These are phyloP conservation scores for Drosophila ogumai DNA, from an alignment of 1,140 invertebrate genomes.

Conservation along the genomic window DNA sequence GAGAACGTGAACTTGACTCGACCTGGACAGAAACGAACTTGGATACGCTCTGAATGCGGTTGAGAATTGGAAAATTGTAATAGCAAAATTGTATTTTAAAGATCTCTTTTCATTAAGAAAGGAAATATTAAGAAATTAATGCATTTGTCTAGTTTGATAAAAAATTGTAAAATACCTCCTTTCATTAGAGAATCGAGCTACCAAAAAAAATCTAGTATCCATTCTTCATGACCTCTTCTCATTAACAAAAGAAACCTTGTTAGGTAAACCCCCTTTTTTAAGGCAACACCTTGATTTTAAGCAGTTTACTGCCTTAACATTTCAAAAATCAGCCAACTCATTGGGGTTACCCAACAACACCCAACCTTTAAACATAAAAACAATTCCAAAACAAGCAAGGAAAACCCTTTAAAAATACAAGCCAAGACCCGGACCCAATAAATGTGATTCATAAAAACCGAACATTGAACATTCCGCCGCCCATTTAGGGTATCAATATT, in stretches of 20 bases:
- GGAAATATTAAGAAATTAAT: neutral
- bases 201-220: no score
- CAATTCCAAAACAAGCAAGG: neutral
- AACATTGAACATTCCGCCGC: slow-evolving; percentile 14
- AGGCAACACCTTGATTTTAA: slow-evolving; percentile 32
- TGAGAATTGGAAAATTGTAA: neutral
- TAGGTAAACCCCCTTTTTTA: slow-evolving; percentile 11
- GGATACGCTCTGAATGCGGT: slow-evolving; percentile 20
- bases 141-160: neutral
- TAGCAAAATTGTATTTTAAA: neutral
- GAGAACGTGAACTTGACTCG: slow-evolving; percentile 33
- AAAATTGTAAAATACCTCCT: neutral
- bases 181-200: neutral
- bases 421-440: slow-evolving; percentile 1
- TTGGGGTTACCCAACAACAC: slow-evolving; percentile 32
- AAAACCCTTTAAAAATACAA: slow-evolving; percentile 17
- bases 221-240: neutral
- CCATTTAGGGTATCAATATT: slow-evolving; percentile 35
- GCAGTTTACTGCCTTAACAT: neutral
- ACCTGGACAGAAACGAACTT: slow-evolving; percentile 15
- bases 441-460: slow-evolving; percentile 24
- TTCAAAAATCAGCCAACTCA: slow-evolving; percentile 36
- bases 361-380: slow-evolving; percentile 25
- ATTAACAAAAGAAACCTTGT: slow-evolving; percentile 1
- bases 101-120: neutral